phyloP scores from a whole-genome alignment of 2,797 vertebrate genomes.

The Loris lydekkerianus region DNA sequence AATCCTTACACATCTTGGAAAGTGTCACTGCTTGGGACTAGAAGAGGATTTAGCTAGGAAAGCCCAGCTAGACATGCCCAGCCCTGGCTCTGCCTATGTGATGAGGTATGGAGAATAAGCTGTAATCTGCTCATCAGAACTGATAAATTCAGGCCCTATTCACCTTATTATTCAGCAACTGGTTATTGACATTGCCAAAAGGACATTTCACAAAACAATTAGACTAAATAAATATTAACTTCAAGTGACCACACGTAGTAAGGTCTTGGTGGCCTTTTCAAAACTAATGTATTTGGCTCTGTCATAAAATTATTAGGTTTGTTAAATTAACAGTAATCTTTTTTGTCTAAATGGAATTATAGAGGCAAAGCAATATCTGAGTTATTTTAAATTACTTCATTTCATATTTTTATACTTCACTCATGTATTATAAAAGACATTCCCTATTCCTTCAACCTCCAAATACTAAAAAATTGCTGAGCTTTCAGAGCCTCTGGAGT shows the following conservation, averaged over 20 bases:
- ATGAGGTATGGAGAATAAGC: background rate
- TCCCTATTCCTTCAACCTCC: background rate
- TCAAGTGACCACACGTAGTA: background rate
- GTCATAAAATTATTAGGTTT: conserved; percentile 57
- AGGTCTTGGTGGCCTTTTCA: conserved; percentile 25
- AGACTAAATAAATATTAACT: conserved; percentile 25
- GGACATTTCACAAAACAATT: conserved; percentile 11
- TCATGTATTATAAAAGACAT: background rate
- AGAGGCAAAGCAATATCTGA: conserved; percentile 50
- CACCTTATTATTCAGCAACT: background rate
- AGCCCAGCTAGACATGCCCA: background rate
- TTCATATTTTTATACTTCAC: background rate
- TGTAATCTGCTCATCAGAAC: background rate
- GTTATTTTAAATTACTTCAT: conserved; percentile 48
- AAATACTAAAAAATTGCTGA: background rate
- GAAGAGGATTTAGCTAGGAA: background rate
- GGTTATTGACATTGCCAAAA: background rate
- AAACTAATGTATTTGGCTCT: conserved; percentile 15
- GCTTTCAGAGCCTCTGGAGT: background rate
- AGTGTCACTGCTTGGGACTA: background rate
- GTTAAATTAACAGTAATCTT: conserved; percentile 7
- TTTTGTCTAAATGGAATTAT: conserved; percentile 45
- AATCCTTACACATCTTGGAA: background rate
- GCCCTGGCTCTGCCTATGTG: background rate
- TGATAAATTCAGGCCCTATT: background rate